Conservation (phyloP, 2,797 vertebrate species). For the Cyclopterus lumpus region DNA sequence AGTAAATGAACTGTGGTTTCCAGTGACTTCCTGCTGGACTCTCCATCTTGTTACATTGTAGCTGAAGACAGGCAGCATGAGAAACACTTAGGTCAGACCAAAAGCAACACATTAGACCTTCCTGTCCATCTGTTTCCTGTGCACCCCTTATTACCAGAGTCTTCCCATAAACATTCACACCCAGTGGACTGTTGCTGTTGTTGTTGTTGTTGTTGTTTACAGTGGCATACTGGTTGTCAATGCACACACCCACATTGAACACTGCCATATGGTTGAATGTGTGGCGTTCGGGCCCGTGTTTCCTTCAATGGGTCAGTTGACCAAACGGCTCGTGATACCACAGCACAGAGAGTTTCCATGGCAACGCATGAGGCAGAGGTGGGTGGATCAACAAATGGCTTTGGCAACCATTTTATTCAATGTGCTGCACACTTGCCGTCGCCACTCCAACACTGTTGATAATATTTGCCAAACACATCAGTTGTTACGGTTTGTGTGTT, state of each 20-base stretch:
- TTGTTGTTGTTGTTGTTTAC: conserved; percentile 44
- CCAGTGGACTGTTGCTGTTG: conserved; percentile 34
- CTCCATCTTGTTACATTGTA: conserved; percentile 24
- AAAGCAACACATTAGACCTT: conserved; percentile 43
- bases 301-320: conserved; percentile 39
- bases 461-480: conserved; percentile 26
- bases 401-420: conserved; percentile 22
- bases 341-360: conserved; percentile 58
- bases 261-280: conserved; percentile 38
- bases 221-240: conserved; percentile 24
- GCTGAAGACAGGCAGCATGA: conserved; percentile 20
- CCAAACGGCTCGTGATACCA: conserved; percentile 29
- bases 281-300: conserved; percentile 1
- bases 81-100: conserved; percentile 26
- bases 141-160: conserved; percentile 29
- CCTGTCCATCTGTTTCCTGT: conserved; percentile 62
- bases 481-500: conserved; percentile 4
- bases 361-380: conserved; percentile 39
- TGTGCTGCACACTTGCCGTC: conserved; percentile 1
- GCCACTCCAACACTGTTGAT: neutral
- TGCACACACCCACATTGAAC: neutral
- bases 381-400: conserved; percentile 36
- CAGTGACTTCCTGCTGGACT: neutral
- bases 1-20: neutral
- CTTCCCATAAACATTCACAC: conserved; percentile 38